These are phyloP conservation scores for Tachina grossa DNA, from an alignment of 2,888 invertebrate species.

Conservation along the genomic window DNA sequence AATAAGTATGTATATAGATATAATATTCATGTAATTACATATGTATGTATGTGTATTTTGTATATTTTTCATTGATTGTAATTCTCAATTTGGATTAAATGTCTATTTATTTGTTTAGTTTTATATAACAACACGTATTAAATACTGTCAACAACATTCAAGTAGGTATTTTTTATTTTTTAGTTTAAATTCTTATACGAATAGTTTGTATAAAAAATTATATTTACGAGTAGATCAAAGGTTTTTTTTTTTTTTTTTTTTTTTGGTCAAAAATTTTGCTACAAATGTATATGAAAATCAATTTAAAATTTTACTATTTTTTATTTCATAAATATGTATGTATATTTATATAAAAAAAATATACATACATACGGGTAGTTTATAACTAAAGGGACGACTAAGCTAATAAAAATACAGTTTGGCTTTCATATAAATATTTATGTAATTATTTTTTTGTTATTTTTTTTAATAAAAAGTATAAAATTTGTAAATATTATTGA, in stretches of 20 bases:
- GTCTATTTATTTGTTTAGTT: slow-evolving; percentile 38
- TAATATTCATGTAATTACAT: slow-evolving; percentile 6
- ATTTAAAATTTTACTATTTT: slow-evolving; percentile 23
- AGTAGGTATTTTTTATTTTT: slow-evolving; percentile 13
- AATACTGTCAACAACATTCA: slow-evolving; percentile 70
- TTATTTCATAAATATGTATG: slow-evolving; percentile 36
- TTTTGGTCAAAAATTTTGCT: slow-evolving; percentile 65
- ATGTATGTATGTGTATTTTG: slow-evolving; percentile 25
- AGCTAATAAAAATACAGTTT: slow-evolving; percentile 41
- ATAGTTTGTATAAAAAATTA: slow-evolving; percentile 61
- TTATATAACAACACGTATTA: slow-evolving; percentile 68
- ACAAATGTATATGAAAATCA: slow-evolving; percentile 55
- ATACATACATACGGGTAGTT: slow-evolving; percentile 24
- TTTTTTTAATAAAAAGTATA: slow-evolving; percentile 64
- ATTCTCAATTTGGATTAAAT: slow-evolving; percentile 57
- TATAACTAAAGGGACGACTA: slow-evolving; percentile 40
- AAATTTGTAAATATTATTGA: slow-evolving; percentile 67
- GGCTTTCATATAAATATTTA: not conserved
- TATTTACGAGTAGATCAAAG: slow-evolving; percentile 9
- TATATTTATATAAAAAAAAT: not conserved
- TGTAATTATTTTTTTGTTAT: not conserved
- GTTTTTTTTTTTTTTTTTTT: slow-evolving; percentile 26
- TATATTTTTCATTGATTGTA: slow-evolving; percentile 31
- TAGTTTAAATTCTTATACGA: slow-evolving; percentile 56
- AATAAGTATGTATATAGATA: slow-evolving; percentile 22